Evolutionary conservation across 1,140 invertebrate genomes (phyloP).

Genomic region (Watersipora subatra): DNA sequence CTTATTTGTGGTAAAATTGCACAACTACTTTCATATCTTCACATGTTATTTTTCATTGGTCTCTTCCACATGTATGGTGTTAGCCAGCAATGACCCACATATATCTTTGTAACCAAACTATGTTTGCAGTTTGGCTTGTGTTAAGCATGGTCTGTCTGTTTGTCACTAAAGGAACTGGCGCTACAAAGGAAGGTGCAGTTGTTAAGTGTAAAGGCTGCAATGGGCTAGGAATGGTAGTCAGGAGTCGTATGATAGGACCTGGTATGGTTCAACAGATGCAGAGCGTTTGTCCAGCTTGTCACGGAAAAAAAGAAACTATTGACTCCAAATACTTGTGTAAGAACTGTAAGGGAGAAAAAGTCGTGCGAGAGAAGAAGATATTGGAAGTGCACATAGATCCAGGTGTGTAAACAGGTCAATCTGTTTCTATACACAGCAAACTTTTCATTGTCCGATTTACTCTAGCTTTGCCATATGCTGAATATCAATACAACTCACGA

Average conservation of each 20-base stretch:
- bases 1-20: no score
- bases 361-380: constrained; percentile 79
- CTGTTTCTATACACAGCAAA: not conserved
- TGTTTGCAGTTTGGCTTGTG: no score
- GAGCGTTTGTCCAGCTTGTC: constrained; percentile 70
- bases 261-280: constrained; percentile 96
- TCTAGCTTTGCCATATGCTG: no score
- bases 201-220: constrained; percentile 73
- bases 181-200: constrained; percentile 76
- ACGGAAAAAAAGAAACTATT: constrained; percentile 72
- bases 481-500: no score
- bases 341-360: constrained; percentile 77
- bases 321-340: constrained; percentile 84
- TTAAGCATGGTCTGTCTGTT: no score
- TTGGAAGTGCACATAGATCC: constrained; percentile 95
- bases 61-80: no score
- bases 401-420: constrained; percentile 41
- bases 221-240: constrained; percentile 78
- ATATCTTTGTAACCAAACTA: no score
- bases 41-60: no score
- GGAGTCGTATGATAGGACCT: constrained; percentile 79
- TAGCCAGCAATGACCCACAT: no score
- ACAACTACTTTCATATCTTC: no score
- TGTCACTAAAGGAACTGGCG: constrained; percentile 45
- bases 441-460: not conserved